A percentile compares a stretch with the other conserved stretches of the same genome.
phyloP scores from a whole-genome alignment of 2,888 invertebrate genomes.

The Amaurobius ferox region DNA sequence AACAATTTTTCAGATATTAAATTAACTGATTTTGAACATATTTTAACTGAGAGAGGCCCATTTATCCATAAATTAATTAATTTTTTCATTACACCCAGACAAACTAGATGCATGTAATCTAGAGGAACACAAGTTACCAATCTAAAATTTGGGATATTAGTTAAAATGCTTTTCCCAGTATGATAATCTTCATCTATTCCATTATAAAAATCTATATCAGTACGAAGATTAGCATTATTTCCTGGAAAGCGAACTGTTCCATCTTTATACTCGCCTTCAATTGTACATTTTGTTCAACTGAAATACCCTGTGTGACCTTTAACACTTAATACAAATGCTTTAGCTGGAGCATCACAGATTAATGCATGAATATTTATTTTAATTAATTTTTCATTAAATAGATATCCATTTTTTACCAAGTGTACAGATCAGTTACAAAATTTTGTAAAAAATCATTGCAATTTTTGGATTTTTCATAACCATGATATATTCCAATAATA shows the following conservation, averaged over 20 bases:
- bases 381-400: neutral
- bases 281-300: neutral
- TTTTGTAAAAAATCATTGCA: too few species aligned
- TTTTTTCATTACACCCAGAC: neutral
- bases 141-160: neutral
- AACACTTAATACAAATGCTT: neutral
- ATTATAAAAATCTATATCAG: neutral
- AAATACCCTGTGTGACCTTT: neutral
- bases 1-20: neutral
- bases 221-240: neutral
- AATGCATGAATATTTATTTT: neutral
- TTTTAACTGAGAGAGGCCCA: neutral
- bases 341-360: slow-evolving; percentile 9
- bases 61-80: neutral
- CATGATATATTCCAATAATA: neutral
- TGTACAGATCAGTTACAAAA: neutral
- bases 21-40: neutral
- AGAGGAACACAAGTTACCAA: neutral
- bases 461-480: neutral
- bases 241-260: neutral
- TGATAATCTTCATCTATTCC: neutral
- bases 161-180: neutral
- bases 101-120: slow-evolving; percentile 1
- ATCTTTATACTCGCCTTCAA: neutral
- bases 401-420: neutral